A percentile compares a stretch with the other conserved stretches of the same genome.
Evolutionary conservation across 2,888 invertebrate genomes (phyloP).

Genomic region (Heliconius hortense): DNA sequence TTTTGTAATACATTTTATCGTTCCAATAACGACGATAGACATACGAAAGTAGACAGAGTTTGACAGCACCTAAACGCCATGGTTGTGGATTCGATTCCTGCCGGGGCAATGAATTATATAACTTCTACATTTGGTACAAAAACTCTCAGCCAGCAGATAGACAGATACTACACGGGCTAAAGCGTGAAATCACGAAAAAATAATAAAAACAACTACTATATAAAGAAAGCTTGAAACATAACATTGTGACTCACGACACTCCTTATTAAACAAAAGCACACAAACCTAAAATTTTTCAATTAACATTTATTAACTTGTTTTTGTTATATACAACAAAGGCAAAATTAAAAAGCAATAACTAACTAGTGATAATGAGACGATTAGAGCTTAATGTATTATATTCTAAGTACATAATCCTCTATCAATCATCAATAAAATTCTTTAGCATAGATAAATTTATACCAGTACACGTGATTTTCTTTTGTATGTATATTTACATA

Average conservation of each 20-base stretch:
- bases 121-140: too few relatives aligned
- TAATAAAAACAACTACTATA: too few relatives aligned
- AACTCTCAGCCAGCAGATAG: neutral
- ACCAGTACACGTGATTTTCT: neutral
- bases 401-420: conserved; percentile 13
- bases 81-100: too few relatives aligned
- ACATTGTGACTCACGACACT: too few relatives aligned
- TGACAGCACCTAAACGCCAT: too few relatives aligned
- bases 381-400: conserved; percentile 5
- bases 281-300: neutral
- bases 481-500: conserved; percentile 8
- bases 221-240: too few relatives aligned
- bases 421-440: conserved; percentile 21
- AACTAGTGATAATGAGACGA: conserved; percentile 3
- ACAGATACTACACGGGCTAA: too few relatives aligned
- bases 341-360: conserved; percentile 1
- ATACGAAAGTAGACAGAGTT: too few relatives aligned
- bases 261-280: too few relatives aligned
- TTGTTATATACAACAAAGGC: conserved; percentile 7
- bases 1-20: neutral
- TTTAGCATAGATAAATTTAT: conserved; percentile 29
- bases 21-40: too few relatives aligned
- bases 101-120: too few relatives aligned
- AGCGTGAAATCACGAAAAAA: too few relatives aligned
- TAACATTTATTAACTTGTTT: neutral